Evolutionary conservation across 2,113 vertebrate species (phyloP), one percentile per base, ranked within the genome.

Genomic region (Microcebus tavaratra): DNA sequence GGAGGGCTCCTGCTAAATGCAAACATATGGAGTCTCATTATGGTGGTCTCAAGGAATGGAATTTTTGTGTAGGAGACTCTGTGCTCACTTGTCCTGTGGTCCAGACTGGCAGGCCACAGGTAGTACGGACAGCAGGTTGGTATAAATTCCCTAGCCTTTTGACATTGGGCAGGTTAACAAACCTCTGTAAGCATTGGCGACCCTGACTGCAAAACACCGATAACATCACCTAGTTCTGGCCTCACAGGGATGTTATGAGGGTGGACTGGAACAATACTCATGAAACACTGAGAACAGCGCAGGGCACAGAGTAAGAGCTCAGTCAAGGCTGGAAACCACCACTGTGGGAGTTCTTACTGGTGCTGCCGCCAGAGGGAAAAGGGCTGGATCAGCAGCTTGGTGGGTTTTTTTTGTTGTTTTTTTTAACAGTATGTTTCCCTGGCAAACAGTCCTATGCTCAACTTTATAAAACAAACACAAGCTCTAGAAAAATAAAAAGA

Each of bases 281-380:
- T 1, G 21, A 59, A 61, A 36, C 18, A 3, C 50, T 48, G n/a
- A 36, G 39, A 0, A 1, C 14, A 5, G 2, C 27, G 17, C 31
- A 29, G 34, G 39, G 39, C 13, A 61, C 4, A 55, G 4, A 48
- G 65, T 2, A 9, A n/a, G 75, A 57, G 48, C 55, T 72, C 57
- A 5, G 15, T 29, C n/a, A 31, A 11, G 61, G 50, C 34, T n/a
- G 65, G 45, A 61, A 57, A 39, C 11, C 76, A 5, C 4, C 3
- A 23, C 15, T 17, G 1, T 0, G 10, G 34, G 11, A 17, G 42
- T 34, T 65, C 53, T 61, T 72, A 72, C 5, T 31, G 63, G 11
- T 73, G 63, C 61, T 67, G 70, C 55, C 34, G 20, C 57, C n/a
- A 2, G 21, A 36, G 61, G 21, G 34, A 50, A 27, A 81, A 29